A percentile compares a stretch with the other conserved stretches of the same genome.
Conservation (phyloP, 2,888 invertebrate genomes). For the Meghimatium bilineatum region DNA sequence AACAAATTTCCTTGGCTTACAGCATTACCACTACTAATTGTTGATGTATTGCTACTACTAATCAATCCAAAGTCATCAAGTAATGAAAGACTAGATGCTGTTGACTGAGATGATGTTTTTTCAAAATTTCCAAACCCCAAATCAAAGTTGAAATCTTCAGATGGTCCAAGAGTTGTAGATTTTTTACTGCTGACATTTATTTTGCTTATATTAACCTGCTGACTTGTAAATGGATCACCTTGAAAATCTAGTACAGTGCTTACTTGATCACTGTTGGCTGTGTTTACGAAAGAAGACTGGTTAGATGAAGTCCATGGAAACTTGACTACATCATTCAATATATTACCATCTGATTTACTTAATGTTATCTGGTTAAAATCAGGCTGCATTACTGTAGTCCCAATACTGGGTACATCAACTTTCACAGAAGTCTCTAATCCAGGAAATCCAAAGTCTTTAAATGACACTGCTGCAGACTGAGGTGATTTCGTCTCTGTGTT, state of each 20-base stretch:
- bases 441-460: neutral
- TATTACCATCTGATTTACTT: neutral
- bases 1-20: neutral
- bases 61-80: conserved; percentile 21
- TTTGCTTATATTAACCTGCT: neutral
- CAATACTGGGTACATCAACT: neutral
- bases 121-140: conserved; percentile 20
- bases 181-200: neutral
- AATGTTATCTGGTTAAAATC: neutral
- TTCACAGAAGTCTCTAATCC: neutral
- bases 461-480: neutral
- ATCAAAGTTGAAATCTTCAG: neutral
- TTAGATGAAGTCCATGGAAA: neutral
- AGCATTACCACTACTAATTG: neutral
- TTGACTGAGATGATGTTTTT: neutral
- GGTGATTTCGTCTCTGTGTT: neutral
- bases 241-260: neutral
- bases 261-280: no score
- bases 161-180: conserved; percentile 1
- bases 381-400: neutral
- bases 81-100: neutral
- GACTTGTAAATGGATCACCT: neutral
- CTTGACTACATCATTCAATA: neutral
- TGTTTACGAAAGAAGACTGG: neutral
- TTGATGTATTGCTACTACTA: neutral